Percentiles rank a stretch among this genome's conserved stretches.
Evolutionary conservation across 2,888 invertebrate species (phyloP).

Genomic region (Acleris laterana): DNA sequence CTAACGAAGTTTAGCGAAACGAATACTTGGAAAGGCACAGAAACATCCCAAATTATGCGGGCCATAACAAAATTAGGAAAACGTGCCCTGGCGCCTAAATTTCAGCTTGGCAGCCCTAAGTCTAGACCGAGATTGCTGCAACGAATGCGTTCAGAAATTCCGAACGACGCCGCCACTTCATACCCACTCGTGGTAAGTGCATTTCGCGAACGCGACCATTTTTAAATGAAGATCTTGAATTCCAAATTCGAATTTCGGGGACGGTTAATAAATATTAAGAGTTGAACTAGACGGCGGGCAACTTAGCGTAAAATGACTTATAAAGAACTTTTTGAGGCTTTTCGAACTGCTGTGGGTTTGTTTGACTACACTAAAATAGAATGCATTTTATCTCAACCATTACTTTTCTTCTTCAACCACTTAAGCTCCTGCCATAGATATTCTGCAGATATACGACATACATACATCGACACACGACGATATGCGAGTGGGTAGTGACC

Average conservation of each 20-base stretch:
- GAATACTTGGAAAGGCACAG: not conserved
- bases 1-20: not conserved
- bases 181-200: conserved; percentile 51
- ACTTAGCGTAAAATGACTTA: no score
- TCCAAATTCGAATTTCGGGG: conserved; percentile 34
- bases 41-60: conserved; percentile 1
- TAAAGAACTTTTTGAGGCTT: no score
- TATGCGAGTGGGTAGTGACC: no score
- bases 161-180: conserved; percentile 48
- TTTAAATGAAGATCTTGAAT: conserved; percentile 39
- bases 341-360: no score
- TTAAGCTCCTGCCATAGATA: no score
- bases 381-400: no score
- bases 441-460: no score
- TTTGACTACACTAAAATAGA: no score
- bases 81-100: conserved; percentile 7
- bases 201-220: conserved; percentile 42
- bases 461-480: no score
- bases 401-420: no score
- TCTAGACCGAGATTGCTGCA: conserved; percentile 63
- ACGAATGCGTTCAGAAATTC: conserved; percentile 56
- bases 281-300: no score
- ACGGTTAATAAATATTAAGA: conserved; percentile 26
- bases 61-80: conserved; percentile 6
- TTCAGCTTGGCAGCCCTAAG: conserved; percentile 29